Base-by-base conservation (phyloP, 2,113 vertebrate genomes). In the Dasypus novemcinctus region DNA sequence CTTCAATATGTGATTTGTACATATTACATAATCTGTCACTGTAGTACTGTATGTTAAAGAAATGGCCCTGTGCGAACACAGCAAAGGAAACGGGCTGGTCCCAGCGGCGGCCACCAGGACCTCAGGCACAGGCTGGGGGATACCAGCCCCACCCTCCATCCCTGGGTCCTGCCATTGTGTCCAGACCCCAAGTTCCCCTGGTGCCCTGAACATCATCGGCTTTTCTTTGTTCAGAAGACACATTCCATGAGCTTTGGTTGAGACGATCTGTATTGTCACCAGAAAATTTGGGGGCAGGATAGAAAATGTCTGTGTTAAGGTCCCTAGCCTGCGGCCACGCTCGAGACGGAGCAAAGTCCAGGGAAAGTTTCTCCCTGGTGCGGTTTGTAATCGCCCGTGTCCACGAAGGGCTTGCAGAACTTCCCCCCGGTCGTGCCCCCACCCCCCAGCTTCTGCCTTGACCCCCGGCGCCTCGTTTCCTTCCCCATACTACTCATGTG, bases 191-290 rank as follows among this genome's bases (percentile, higher is more conserved):
- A 54, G 52, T 63, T 76, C 11, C 54, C 25, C 25, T 81, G 93
- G 92, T 63, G 78, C 95, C 92, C 43, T 46, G 85, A 96, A 23
- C 94, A 81, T 97, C 97, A 93, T 96, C 98, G 91, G 95, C 97
- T 98, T 97, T 94, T 95, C 98, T 98, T 98, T 97, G 97, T 98
- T 97, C 84, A 8, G 94, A 96, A 97, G 97, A 97, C 92, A 80
- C 2, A 29, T 88, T 87, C 49, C 83, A 82, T 72, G 95, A 91
- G 92, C 95, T 82, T 91, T 90, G 83, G 3, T 31, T 49, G 97
- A 86, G 96, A 92, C 96, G 97, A 95, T 96, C 97, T 97, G 95
- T 89, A 85, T 96, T 97, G 97, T 98, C 82, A 97, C 96, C 98
- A 97, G 97, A 97, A 97, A 97, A 98, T 88, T 88, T 87, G n/a